A percentile compares a stretch with the other conserved stretches of the same genome.
Evolutionary conservation across 2,888 invertebrate genomes (phyloP).

Genomic region (Chrysolina oricalcia): DNA sequence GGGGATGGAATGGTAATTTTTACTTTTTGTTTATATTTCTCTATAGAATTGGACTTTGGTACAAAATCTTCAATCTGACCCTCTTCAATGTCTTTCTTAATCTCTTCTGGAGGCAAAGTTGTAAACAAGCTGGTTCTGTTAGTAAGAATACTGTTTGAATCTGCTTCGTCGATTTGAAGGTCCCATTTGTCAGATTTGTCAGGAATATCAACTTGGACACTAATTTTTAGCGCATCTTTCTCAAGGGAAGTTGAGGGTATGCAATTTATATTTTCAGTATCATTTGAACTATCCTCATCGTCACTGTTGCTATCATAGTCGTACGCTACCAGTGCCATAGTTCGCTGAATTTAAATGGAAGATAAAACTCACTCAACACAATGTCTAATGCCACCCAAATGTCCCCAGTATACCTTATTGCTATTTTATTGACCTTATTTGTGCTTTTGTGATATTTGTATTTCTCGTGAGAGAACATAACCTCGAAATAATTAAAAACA

Average conservation of each 20-base stretch:
- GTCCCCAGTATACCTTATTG: too few species aligned
- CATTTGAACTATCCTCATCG: conserved; percentile 48
- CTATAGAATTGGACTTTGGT: conserved; percentile 58
- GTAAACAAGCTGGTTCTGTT: conserved; percentile 53
- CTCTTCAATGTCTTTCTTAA: conserved; percentile 49
- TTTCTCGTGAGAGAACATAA: too few species aligned
- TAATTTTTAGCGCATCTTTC: conserved; percentile 21
- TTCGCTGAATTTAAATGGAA: conserved; percentile 4
- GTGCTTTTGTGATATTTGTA: too few species aligned
- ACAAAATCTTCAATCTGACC: conserved; percentile 65
- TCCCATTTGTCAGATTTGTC: neutral
- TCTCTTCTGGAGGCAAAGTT: conserved; percentile 58
- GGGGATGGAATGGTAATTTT: conserved; percentile 64
- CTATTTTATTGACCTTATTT: too few species aligned
- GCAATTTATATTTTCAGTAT: neutral
- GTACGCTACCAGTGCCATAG: conserved; percentile 64
- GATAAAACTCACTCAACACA: neutral
- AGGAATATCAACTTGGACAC: neutral
- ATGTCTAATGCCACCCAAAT: too few species aligned
- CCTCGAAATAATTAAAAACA: too few species aligned
- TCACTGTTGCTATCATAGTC: conserved; percentile 62
- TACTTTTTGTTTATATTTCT: conserved; percentile 60
- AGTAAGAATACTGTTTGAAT: neutral
- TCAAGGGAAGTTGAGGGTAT: conserved; percentile 9
- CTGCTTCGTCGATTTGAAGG: conserved; percentile 1